Base-by-base conservation (phyloP, 2,888 invertebrate species). In the Yponomeuta cagnagella region DNA sequence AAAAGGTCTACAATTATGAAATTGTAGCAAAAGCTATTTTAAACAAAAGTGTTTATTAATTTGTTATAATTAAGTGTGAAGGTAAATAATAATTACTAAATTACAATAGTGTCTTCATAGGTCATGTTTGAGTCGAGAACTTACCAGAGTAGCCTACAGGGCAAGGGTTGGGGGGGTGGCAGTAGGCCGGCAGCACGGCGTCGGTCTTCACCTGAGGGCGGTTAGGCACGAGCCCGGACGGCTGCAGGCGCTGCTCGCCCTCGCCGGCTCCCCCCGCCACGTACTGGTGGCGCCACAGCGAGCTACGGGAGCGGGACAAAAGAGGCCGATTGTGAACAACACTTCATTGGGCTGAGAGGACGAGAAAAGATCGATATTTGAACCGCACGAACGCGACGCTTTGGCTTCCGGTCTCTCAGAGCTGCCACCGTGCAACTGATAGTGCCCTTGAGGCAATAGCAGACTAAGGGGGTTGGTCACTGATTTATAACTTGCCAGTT, bases 101-200 rank as follows among this genome's bases (percentile, higher is more conserved):
- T 23, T 23, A 23, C 23, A 23, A 1, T 33, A 33, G 5, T 33
- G 1, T 33, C 5, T 33, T 2, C 33, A 33, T 33, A 5, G 2
- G 33, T 33, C 33, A 5, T 33, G 2, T 5, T 2, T 33, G 33
- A 33, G 33, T 33, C 33, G 43, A 43, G 43, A 67, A n/a, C 67
- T 86, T 87, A 96, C 97, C 95, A 74, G 95, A 94, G 82, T 97
- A 98, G 75, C 98, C 99, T 72, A 97, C 95, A 2, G 99, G 99
- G 82, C 99, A 99, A 0, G 99, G 99, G 88, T 99, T 99, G 2
- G 99, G 99, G 1, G 99, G 99, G 86, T 99, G 98, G 87, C 99
- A 99, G 88, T 99, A 99, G 31, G 99, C 98, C 0, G 99, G 99
- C 72, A 99, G 93, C 15, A 96, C 95, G 10, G 97, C 96, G 82